phyloP scores from a whole-genome alignment of 2,797 vertebrate species.

The Scolopax bukidnonensis region DNA sequence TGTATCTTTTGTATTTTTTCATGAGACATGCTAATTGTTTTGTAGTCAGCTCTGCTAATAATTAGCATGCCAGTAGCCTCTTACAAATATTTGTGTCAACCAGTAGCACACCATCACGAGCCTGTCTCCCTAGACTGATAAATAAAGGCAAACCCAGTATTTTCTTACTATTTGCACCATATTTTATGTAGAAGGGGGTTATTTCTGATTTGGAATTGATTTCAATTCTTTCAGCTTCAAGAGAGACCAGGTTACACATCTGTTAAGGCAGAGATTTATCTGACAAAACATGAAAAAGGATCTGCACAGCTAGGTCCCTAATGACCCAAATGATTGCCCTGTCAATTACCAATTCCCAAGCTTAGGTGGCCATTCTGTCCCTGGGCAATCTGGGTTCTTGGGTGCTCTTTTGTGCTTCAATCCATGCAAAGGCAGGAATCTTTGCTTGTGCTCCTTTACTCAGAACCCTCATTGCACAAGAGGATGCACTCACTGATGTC shows the following conservation, averaged over 20 bases:
- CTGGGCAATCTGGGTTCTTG: neutral
- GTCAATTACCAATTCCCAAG: neutral
- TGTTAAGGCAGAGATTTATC: neutral
- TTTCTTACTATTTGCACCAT: neutral
- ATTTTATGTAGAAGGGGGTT: neutral
- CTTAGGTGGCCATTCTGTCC: neutral
- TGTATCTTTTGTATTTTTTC: fast-evolving
- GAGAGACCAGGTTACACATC: neutral
- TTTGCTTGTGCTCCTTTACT: neutral
- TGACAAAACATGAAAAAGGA: neutral
- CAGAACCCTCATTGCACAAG: neutral
- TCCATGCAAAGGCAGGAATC: neutral
- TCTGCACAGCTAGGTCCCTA: neutral
- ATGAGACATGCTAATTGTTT: neutral
- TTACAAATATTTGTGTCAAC: neutral
- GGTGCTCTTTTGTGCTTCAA: neutral
- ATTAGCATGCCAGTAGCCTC: neutral
- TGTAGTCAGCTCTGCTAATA: neutral
- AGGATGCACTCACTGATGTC: neutral
- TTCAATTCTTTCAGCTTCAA: neutral
- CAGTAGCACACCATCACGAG: fast-evolving
- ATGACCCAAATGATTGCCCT: neutral
- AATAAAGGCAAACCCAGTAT: neutral
- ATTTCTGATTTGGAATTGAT: neutral
- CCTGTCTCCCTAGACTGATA: neutral